Conservation (phyloP, 2,113 vertebrate species). For the Catagonus wagneri region DNA sequence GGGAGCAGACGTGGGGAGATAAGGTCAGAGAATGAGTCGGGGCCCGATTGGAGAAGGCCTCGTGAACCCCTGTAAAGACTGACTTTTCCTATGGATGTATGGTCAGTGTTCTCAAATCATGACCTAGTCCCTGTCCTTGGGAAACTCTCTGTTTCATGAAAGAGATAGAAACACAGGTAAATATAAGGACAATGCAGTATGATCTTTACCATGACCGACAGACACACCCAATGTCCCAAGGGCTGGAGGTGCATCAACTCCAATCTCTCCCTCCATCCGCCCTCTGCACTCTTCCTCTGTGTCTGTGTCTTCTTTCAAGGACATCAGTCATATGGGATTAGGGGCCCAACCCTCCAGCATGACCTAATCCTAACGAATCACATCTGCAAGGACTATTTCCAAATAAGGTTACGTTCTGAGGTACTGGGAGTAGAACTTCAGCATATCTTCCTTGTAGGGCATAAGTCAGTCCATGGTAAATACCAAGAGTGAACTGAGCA, state of each 20-base stretch:
- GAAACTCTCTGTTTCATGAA: not conserved
- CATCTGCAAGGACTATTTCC: not conserved
- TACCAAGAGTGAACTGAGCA: not conserved
- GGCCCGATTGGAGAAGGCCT: accelerated
- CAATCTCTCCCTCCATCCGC: not conserved
- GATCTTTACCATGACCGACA: not conserved
- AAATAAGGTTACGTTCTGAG: not conserved
- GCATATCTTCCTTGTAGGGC: not conserved
- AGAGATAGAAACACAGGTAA: not conserved
- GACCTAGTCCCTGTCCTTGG: not conserved
- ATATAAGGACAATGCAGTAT: too few relatives aligned
- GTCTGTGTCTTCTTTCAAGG: not conserved
- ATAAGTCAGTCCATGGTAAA: not conserved
- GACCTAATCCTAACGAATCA: not conserved
- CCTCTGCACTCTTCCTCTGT: not conserved
- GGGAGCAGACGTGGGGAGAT: not conserved
- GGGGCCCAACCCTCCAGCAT: not conserved
- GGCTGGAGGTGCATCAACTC: too few relatives aligned
- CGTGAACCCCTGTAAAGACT: not conserved
- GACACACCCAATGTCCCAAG: not conserved
- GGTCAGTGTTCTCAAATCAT: not conserved
- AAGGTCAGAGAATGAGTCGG: not conserved
- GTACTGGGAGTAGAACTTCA: not conserved
- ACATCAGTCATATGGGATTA: not conserved
- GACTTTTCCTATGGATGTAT: not conserved